Conservation (phyloP, 2,888 invertebrate species). For the Drosophila meridiana region DNA sequence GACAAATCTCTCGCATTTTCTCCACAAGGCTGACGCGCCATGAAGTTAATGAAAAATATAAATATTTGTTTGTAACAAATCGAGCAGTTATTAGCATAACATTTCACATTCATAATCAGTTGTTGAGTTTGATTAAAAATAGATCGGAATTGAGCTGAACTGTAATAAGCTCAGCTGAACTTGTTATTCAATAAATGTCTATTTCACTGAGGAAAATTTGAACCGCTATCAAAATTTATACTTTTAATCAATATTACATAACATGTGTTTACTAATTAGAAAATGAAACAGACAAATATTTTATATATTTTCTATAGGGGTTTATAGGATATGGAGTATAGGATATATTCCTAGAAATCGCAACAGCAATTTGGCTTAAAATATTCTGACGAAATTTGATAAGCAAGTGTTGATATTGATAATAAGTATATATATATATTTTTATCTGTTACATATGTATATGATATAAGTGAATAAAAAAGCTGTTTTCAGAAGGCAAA, state of each 20-base stretch:
- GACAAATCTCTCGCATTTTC: background rate
- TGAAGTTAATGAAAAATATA: background rate
- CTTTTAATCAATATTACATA: background rate
- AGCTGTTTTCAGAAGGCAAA: background rate
- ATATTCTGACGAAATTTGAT: background rate
- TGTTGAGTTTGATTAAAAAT: background rate
- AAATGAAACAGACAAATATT: background rate
- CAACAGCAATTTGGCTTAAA: background rate
- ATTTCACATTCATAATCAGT: background rate
- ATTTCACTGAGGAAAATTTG: too few species aligned
- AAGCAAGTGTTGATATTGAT: background rate
- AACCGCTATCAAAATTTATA: background rate
- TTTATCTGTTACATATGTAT: background rate
- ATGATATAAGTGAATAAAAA: background rate
- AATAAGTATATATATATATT: background rate
- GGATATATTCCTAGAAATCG: background rate
- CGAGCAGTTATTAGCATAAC: background rate
- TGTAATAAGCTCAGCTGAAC: background rate
- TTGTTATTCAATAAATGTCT: too few species aligned
- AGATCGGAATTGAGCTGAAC: background rate
- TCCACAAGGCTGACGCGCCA: background rate
- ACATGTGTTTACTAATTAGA: background rate
- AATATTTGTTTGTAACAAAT: background rate
- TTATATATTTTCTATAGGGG: background rate
- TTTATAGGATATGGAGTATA: background rate